Evolutionary conservation across 2,888 invertebrate species (phyloP), one percentile per base, ranked within the genome.

Genomic region (Torymus aiolomorphi): DNA sequence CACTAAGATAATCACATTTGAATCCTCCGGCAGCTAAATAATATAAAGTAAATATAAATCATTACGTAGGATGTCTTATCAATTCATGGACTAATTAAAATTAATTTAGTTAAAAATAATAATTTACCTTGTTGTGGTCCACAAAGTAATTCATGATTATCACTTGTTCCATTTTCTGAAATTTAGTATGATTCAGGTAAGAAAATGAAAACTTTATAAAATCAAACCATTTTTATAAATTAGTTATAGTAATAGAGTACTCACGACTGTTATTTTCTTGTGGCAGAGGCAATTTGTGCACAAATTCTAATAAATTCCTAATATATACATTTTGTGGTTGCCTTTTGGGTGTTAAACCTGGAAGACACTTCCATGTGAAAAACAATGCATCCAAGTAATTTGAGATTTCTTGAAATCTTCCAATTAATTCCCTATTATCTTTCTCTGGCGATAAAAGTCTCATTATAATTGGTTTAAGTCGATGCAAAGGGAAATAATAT

Each of bases 331-430:
- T 90, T n/a, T 92, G 92, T 51, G 91, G 92, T 82, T 92, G 92
- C 16, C 91, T 90, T 86, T 93, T 93, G 49, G 93, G 93, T 67
- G 92, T 94, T 88, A 92, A 90, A 84, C 91, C 89, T 14, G 92
- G 92, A 85, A 95, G 87, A 74, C 92, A 87, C 87, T 93, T 93
- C 91, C 96, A 94, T 0, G 94, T 93, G 87, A 94, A 93, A 87
- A 94, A 95, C 81, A 96, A 91, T 18, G 96, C 93, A 88, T 97
- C 97, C 83, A 94, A 93, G 88, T 94, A 95, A 78, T 93, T 92
- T 0, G 95, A 91, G 88, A 94, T 95, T 89, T 96, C 95, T 86
- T 95, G 94, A 87, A 96, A 96, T 84, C 94, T 93, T 13, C 92
- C 90, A 81, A 96, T 93, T 0, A 94, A 91, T 51, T 92, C 91